Percentiles rank a stretch among this genome's conserved stretches.
These are phyloP conservation scores for Itoplectis maculator DNA, from an alignment of 2,888 invertebrate genomes.

Conservation along the genomic window DNA sequence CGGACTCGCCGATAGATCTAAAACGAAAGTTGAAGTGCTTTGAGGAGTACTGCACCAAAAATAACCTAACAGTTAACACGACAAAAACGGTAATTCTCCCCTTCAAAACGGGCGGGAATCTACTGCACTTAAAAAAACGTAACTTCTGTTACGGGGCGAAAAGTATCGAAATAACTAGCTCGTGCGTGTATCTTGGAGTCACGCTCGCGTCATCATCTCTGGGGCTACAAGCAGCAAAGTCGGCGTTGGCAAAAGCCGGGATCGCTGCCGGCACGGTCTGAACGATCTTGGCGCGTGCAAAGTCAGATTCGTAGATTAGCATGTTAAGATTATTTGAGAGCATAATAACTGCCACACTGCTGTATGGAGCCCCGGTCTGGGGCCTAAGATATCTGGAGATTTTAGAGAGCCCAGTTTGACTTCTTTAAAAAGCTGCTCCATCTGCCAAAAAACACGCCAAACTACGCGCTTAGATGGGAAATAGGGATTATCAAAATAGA, in stretches of 20 bases:
- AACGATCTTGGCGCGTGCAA: constrained; percentile 14
- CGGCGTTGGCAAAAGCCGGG: not conserved
- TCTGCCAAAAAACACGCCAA: not conserved
- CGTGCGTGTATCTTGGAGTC: constrained; percentile 26
- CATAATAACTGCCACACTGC: too few relatives aligned
- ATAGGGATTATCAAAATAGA: too few relatives aligned
- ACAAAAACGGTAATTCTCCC: too few relatives aligned
- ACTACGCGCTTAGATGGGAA: too few relatives aligned
- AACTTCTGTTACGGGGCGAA: too few relatives aligned
- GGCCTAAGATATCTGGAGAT: not conserved
- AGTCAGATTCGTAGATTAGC: constrained; percentile 12
- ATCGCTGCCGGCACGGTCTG: constrained; percentile 8
- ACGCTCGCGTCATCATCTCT: constrained; percentile 15
- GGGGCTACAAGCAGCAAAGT: constrained; percentile 8
- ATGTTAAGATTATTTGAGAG: not conserved
- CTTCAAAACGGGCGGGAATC: too few relatives aligned
- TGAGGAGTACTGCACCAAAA: too few relatives aligned
- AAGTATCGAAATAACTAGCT: constrained; percentile 49
- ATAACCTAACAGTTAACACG: too few relatives aligned
- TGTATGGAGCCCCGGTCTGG: not conserved
- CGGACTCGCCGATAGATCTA: too few relatives aligned
- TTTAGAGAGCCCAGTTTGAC: not conserved
- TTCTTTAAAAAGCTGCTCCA: not conserved
- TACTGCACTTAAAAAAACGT: too few relatives aligned
- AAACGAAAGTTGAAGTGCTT: too few relatives aligned